These are phyloP conservation scores for Neodiprion fabricii DNA, from an alignment of 1,140 invertebrate species.

Conservation along the genomic window DNA sequence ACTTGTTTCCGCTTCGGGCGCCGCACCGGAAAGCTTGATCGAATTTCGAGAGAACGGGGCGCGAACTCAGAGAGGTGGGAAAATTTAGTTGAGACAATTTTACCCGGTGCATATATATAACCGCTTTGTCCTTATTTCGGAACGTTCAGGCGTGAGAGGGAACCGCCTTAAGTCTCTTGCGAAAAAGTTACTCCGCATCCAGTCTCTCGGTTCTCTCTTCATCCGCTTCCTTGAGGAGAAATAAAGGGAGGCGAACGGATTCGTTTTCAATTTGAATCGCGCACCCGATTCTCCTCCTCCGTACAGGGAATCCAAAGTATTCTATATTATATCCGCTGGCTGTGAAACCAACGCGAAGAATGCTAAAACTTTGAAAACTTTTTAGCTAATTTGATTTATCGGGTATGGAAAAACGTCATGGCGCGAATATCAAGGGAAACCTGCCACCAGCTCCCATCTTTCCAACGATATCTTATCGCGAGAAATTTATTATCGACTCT, in stretches of 20 bases:
- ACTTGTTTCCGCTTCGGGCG: not conserved
- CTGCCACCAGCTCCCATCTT: not conserved
- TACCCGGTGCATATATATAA: slow-evolving; percentile 13
- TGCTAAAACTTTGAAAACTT: not conserved
- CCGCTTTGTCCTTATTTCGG: slow-evolving; percentile 38
- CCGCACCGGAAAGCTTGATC: not conserved
- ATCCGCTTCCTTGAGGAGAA: not conserved
- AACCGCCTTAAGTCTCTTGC: too few species aligned
- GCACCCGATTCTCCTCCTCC: too few species aligned
- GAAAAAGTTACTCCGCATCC: not conserved
- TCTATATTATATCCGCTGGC: too few species aligned
- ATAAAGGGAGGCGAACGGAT: not conserved
- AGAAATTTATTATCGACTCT: not conserved
- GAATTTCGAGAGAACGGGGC: slow-evolving; percentile 1
- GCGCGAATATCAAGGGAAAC: not conserved
- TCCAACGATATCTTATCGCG: not conserved
- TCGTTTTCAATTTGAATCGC: not conserved
- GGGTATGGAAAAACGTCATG: slow-evolving; percentile 8
- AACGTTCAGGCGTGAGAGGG: slow-evolving; percentile 38
- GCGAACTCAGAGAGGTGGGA: slow-evolving; percentile 29
- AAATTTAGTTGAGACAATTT: slow-evolving; percentile 42
- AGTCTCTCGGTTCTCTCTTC: not conserved
- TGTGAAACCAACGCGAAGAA: too few species aligned
- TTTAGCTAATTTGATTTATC: slow-evolving; percentile 46
- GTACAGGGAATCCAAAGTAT: too few species aligned